These are phyloP conservation scores for Notodonta dromedarius DNA, from an alignment of 2,888 invertebrate genomes.

Conservation along the genomic window DNA sequence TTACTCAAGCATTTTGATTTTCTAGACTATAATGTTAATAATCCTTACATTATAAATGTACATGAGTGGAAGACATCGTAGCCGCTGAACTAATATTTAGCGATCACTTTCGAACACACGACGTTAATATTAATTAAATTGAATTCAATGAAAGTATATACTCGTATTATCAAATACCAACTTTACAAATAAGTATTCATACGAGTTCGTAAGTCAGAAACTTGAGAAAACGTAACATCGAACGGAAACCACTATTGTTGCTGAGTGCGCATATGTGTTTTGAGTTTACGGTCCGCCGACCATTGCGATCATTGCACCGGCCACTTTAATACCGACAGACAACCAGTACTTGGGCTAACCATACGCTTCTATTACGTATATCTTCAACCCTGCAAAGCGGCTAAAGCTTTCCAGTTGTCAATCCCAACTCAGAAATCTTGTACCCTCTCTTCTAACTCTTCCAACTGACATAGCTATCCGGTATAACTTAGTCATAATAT, in stretches of 20 bases:
- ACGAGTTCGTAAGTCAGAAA: slow-evolving; percentile 24
- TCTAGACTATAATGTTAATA: too few relatives aligned
- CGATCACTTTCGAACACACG: background rate
- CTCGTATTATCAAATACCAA: background rate
- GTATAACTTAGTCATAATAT: too few relatives aligned
- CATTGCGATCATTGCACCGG: slow-evolving; percentile 58
- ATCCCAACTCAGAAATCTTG: background rate
- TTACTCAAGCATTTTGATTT: too few relatives aligned
- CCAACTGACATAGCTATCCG: too few relatives aligned
- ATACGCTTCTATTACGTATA: background rate
- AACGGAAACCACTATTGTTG: slow-evolving; percentile 59
- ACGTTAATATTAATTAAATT: background rate
- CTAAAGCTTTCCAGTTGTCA: too few relatives aligned
- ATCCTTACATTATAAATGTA: background rate
- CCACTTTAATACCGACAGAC: background rate
- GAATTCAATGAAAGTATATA: background rate
- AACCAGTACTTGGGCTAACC: background rate
- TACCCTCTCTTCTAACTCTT: too few relatives aligned
- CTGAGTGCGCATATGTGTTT: slow-evolving; percentile 44
- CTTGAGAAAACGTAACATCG: slow-evolving; percentile 39
- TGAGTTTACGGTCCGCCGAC: slow-evolving; percentile 57
- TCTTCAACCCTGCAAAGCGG: background rate
- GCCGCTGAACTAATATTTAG: background rate
- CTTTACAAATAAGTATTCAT: background rate
- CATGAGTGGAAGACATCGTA: background rate